These are phyloP conservation scores for Gorsachius goisagi DNA, from an alignment of 2,113 vertebrate species.

Conservation along the genomic window DNA sequence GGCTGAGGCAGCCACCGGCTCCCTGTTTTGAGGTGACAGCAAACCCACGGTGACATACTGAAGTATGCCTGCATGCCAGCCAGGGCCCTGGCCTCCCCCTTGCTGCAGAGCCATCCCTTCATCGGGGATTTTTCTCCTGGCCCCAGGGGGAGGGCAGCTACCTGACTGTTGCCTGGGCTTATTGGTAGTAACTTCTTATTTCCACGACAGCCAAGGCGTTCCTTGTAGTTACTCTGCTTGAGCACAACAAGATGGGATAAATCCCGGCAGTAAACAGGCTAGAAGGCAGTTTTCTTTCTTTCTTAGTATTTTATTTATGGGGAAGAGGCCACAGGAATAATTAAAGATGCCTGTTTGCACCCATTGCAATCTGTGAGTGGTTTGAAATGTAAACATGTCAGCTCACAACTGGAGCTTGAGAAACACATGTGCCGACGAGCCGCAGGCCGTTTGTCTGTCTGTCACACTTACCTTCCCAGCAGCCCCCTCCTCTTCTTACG, in stretches of 20 bases:
- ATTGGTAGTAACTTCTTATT: conserved; percentile 21
- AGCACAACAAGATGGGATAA: neutral
- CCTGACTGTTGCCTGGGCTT: conserved; percentile 12
- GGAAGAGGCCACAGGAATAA: conserved; percentile 20
- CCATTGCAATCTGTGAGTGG: conserved; percentile 37
- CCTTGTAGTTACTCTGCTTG: neutral
- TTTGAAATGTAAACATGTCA: conserved; percentile 50
- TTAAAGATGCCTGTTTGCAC: conserved; percentile 47
- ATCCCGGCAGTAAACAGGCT: neutral
- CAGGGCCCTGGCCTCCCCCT: neutral
- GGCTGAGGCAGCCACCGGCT: neutral
- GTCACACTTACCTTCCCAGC: conserved; percentile 6
- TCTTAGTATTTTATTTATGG: conserved; percentile 34
- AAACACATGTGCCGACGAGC: neutral
- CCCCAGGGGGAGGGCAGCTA: conserved; percentile 3
- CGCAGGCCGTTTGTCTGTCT: neutral
- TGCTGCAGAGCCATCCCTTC: neutral
- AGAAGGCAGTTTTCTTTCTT: conserved; percentile 4
- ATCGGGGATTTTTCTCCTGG: neutral
- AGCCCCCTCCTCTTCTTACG: neutral
- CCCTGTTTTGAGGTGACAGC: neutral
- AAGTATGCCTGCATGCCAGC: neutral
- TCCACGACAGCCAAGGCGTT: neutral
- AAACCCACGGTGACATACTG: rapidly evolving
- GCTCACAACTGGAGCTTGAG: neutral